Percentiles rank a stretch among this genome's conserved stretches.
Conservation (phyloP, 1,140 invertebrate species). For the Streblospio benedicti region DNA sequence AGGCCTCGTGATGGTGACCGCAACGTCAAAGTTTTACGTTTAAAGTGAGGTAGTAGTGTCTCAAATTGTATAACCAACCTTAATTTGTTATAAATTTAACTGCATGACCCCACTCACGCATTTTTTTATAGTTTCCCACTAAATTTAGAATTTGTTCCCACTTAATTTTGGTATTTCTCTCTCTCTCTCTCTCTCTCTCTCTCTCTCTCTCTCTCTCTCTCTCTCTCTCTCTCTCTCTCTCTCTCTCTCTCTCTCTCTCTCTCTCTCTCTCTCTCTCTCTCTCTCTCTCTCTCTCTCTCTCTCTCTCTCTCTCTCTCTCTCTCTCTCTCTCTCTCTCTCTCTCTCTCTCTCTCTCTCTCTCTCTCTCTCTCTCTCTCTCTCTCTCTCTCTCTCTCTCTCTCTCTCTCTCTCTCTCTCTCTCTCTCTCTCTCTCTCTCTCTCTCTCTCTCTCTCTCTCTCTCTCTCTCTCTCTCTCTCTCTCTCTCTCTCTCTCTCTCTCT, state of each 20-base stretch:
- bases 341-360: not conserved
- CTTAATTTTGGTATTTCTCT: no score
- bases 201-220: conserved; percentile 11
- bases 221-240: conserved; percentile 10
- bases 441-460: conserved; percentile 2
- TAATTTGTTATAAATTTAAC: conserved; percentile 22
- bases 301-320: conserved; percentile 8
- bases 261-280: not conserved
- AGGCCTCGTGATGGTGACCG: no score
- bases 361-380: conserved; percentile 5
- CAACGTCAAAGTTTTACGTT: no score
- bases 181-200: conserved; percentile 10
- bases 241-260: conserved; percentile 1
- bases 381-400: not conserved
- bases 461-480: not conserved
- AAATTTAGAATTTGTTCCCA: no score
- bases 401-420: not conserved
- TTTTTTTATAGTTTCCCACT: no score
- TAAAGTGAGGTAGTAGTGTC: no score
- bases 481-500: not conserved
- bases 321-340: conserved; percentile 8
- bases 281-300: conserved; percentile 10
- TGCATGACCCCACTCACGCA: no score
- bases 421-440: conserved; percentile 4
- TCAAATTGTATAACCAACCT: no score